A percentile compares a stretch with the other conserved stretches of the same genome.
Conservation (phyloP, 2,888 invertebrate species). For the Leucophenga montana region DNA sequence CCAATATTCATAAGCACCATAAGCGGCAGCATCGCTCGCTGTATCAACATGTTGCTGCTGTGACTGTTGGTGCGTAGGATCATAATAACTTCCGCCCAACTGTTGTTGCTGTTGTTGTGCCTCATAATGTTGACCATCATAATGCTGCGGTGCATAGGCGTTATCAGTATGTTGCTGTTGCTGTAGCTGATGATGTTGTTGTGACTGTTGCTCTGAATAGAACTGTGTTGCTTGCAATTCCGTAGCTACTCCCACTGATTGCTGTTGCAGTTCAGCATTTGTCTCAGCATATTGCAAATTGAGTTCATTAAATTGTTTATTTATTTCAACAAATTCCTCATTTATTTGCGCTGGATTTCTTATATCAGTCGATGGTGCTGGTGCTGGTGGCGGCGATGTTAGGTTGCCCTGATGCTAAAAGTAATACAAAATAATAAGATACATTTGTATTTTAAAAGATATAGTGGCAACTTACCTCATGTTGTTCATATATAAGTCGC, state of each 20-base stretch:
- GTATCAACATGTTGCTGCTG: constrained; percentile 30
- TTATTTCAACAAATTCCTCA: constrained; percentile 71
- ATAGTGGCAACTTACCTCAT: constrained; percentile 49
- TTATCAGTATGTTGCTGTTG: constrained; percentile 36
- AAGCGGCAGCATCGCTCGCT: constrained; percentile 12
- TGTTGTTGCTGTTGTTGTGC: constrained; percentile 37
- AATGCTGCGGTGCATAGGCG: constrained; percentile 4
- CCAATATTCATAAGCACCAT: constrained; percentile 59
- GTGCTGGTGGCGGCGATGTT: constrained; percentile 42
- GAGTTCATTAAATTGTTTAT: constrained; percentile 70
- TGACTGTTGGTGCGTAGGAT: constrained; percentile 34
- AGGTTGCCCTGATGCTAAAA: constrained; percentile 15
- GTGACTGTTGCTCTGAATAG: constrained; percentile 11
- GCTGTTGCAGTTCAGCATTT: no score
- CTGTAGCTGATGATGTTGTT: constrained; percentile 35
- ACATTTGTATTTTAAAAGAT: no score
- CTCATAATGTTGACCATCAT: constrained; percentile 36
- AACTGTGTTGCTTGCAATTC: constrained; percentile 35
- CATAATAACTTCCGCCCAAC: constrained; percentile 33
- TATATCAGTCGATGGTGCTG: constrained; percentile 53
- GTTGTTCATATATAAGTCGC: constrained; percentile 58
- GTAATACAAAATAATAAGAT: neutral
- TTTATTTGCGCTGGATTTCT: constrained; percentile 62
- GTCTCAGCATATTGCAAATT: constrained; percentile 51
- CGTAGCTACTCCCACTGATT: neutral